A percentile compares a stretch with the other conserved stretches of the same genome.
Evolutionary conservation across 2,113 vertebrate genomes (phyloP).

Genomic region (Cyphomyrus discorhynchus): DNA sequence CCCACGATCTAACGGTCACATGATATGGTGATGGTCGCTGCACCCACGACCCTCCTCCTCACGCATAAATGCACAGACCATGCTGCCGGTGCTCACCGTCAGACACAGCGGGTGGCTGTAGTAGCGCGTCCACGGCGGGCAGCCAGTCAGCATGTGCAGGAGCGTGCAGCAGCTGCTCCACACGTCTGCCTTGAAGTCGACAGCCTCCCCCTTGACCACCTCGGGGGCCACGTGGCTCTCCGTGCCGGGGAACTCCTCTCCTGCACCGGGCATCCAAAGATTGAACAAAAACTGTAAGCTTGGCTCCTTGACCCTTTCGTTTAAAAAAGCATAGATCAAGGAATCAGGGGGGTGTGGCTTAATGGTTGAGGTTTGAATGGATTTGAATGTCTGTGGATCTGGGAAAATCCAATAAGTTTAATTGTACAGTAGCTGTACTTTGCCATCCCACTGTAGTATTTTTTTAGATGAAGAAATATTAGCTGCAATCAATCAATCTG

Average conservation of each 20-base stretch:
- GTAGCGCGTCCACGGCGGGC: conserved; percentile 82
- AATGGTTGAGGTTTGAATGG: background rate
- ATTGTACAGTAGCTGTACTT: background rate
- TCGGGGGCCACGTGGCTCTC: conserved; percentile 95
- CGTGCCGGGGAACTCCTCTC: conserved; percentile 76
- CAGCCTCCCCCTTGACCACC: conserved; percentile 75
- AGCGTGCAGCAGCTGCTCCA: conserved; percentile 97
- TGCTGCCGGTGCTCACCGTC: conserved; percentile 59
- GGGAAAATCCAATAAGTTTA: background rate
- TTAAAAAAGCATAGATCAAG: background rate
- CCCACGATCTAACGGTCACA: background rate
- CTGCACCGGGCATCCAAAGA: conserved; percentile 47
- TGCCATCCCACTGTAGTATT: background rate
- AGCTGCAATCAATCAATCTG: background rate
- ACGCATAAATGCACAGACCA: background rate
- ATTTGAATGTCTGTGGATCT: background rate
- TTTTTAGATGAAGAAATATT: background rate
- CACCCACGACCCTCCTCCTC: background rate
- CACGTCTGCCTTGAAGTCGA: conserved; percentile 76
- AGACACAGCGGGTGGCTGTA: conserved; percentile 86
- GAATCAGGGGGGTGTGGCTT: background rate
- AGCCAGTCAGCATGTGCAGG: conserved; percentile 89
- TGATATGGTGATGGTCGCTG: background rate
- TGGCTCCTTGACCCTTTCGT: background rate
- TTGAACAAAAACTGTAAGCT: background rate